Evolutionary conservation across 2,113 vertebrate genomes (phyloP), one percentile per base, ranked within the genome.

Genomic region (Xiphorhynchus elegans): DNA sequence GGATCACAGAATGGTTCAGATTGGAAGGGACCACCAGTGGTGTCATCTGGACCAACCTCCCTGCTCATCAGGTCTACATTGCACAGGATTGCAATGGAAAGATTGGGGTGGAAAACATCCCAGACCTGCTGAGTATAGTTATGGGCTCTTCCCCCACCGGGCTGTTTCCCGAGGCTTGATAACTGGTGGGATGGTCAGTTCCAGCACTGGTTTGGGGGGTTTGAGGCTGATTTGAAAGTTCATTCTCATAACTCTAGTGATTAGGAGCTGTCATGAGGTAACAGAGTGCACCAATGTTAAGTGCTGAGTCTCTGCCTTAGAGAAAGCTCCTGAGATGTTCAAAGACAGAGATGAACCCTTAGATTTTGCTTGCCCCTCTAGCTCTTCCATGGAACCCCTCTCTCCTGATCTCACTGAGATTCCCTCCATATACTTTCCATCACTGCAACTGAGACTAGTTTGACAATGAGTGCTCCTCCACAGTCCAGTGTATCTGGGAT

Each of bases 401-500:
- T 46, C 35, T 47, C 24, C 62, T 29, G 6, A 25, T 28, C 40
- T 28, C 28, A 29, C 49, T 1, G 1, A 21, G 49, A 55, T 69
- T 23, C 8, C 44, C 20, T 55, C 49, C 7, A 0, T 17, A 4
- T 24, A 7, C 33, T 52, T 90, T 29, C 59, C 59, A 37, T 52
- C 35, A 8, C 78, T 29, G 44, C 67, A 40, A 18, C 44, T n/a
- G 31, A 67, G 33, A 62, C 37, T 46, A 17, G 40, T 83, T 40
- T 63, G 39, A 9, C 11, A 5, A 1, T 3, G 16, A 28, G 5
- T 35, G 31, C 31, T 50, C n/a, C 56, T 33, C 76, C 9, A 0
- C 60, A 31, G 1, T 14, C 40, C 33, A 1, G 29, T 11, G 1
- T 42, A 20, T 6, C 12, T 39, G 10, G 39, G 47, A 7, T 1